Base-by-base conservation (phyloP, 2,888 invertebrate species). In the Apamea sordens region DNA sequence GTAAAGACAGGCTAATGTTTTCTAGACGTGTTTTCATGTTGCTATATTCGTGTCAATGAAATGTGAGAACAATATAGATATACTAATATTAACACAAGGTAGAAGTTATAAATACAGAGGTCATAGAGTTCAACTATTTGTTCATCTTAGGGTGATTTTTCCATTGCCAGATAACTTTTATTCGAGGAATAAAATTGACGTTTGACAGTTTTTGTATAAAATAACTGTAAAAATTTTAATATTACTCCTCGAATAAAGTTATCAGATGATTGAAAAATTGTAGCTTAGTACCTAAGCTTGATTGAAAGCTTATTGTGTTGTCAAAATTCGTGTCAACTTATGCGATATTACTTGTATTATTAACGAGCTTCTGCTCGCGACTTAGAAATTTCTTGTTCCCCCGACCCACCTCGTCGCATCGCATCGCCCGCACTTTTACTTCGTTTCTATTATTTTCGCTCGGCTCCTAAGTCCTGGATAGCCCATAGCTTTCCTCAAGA, bases 261-360 rank as follows among this genome's bases (percentile, higher is more conserved):
- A 36, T 36, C 36, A 5, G 36, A 5, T 5, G 36, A 36, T 36
- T 4, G 36, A 5, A 36, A 36, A 5, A 36, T 36, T 5, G n/a
- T n/a, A 36, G 36, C 36, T n/a, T n/a, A n/a, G n/a, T n/a, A n/a
- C n/a, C n/a, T 50, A 76, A 73, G 32, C 32, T 75, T 74, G 75
- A 76, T 47, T 59, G 47, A 75, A 21, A 76, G 21, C 15, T 41
- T 41, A 41, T 41, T 41, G 41, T 41, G 41, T 41, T 41, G 41
- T 41, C 7, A 7, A 41, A 41, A 41, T 41, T 41, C 7, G 41
- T 41, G 41, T 41, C 7, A 7, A 41, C 6, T 41, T 41, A 41
- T 41, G 7, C 41, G 41, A 41, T 41, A 41, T 41, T 41, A 41
- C 41, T 41, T 41, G 7, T 41, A 41, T 41, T 41, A 41, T 41